phyloP scores from a whole-genome alignment of 2,888 invertebrate species.

The Helobdella robusta region DNA sequence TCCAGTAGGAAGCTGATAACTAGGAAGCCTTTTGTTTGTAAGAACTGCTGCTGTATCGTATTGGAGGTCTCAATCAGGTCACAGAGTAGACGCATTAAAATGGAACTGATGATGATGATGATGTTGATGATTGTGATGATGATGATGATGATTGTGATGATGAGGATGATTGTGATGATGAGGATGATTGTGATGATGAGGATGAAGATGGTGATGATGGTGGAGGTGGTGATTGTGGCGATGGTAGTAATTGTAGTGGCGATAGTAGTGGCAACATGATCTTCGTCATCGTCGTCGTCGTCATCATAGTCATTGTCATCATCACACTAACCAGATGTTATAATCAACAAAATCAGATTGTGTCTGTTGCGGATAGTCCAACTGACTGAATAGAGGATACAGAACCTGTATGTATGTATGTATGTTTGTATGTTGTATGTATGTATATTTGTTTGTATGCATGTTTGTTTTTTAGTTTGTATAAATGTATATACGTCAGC shows the following conservation, averaged over 20 bases:
- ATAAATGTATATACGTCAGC: no score
- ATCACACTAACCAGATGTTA: slow-evolving; percentile 47
- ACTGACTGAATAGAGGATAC: slow-evolving; percentile 91
- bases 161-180: background rate
- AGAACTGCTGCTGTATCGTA: slow-evolving; percentile 97
- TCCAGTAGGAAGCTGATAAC: slow-evolving; percentile 95
- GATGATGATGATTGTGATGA: background rate
- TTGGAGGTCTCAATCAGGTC: slow-evolving; percentile 91
- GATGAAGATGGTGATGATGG: no score
- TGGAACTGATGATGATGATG: slow-evolving; percentile 55
- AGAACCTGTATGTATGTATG: slow-evolving; percentile 63
- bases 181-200: no score
- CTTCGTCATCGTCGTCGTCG: background rate
- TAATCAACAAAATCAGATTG: slow-evolving; percentile 45
- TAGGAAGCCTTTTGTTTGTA: slow-evolving; percentile 93
- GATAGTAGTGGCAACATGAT: background rate
- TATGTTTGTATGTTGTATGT: no score
- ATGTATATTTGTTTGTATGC: no score
- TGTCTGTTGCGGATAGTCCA: slow-evolving; percentile 66
- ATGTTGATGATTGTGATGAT: background rate
- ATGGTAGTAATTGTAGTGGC: no score
- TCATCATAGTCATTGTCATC: background rate
- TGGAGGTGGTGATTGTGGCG: no score
- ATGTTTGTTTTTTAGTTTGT: no score
- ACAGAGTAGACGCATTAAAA: slow-evolving; percentile 89